Evolutionary conservation across 1,140 invertebrate species (phyloP).

Genomic region (Limonius californicus): DNA sequence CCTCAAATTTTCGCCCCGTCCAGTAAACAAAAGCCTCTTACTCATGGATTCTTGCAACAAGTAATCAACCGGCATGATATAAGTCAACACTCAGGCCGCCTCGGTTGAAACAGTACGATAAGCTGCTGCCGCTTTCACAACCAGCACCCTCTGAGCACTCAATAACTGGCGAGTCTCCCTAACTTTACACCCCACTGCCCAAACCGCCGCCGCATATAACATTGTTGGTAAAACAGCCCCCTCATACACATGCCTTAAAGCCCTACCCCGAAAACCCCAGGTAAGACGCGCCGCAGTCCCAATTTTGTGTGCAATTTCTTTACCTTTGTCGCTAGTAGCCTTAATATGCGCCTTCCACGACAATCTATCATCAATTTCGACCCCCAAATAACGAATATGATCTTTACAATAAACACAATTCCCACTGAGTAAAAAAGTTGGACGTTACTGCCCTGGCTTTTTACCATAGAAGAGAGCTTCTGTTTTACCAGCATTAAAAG

Average conservation of each 20-base stretch:
- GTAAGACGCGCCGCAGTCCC: background rate
- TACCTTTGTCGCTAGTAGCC: too few species aligned
- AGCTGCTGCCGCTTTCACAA: background rate
- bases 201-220: too few species aligned
- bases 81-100: conserved; percentile 2
- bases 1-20: too few species aligned
- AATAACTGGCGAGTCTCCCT: background rate
- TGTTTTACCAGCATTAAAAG: background rate
- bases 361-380: too few species aligned
- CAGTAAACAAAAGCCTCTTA: too few species aligned
- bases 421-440: background rate
- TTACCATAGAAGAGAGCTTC: too few species aligned
- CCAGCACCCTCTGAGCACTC: background rate
- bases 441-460: background rate
- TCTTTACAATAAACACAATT: background rate
- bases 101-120: conserved; percentile 12
- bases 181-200: background rate
- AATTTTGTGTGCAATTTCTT: background rate
- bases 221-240: too few species aligned
- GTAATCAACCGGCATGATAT: conserved; percentile 8
- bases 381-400: too few species aligned
- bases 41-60: too few species aligned
- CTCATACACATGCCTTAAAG: background rate
- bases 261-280: background rate
- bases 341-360: too few species aligned